A percentile compares a stretch with the other conserved stretches of the same genome.
phyloP scores from a whole-genome alignment of 2,888 invertebrate genomes.

The Rhagophthalmus giganteus region DNA sequence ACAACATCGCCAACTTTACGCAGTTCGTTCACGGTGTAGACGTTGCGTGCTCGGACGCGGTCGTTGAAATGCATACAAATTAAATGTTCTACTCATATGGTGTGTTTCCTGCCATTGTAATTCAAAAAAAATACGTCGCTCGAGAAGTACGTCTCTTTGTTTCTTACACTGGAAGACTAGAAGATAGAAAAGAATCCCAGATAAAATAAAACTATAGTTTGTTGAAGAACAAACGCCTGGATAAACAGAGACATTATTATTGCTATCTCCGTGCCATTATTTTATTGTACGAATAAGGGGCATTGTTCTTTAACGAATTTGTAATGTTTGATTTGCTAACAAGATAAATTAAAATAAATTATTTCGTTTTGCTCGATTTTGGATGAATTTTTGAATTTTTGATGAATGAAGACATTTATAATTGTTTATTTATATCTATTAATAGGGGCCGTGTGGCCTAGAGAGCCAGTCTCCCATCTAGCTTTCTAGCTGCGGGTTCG shows the following conservation, averaged over 20 bases:
- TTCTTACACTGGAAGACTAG: background rate
- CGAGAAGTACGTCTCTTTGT: conserved; percentile 35
- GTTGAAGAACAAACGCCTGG: conserved; percentile 14
- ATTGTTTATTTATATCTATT: too few species aligned
- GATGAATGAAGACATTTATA: too few species aligned
- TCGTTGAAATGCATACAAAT: conserved; percentile 50
- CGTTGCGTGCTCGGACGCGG: conserved; percentile 20
- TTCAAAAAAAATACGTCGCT: conserved; percentile 40
- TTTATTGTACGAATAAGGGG: conserved; percentile 7
- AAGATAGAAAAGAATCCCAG: conserved; percentile 7
- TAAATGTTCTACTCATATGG: conserved; percentile 49
- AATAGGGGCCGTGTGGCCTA: too few species aligned
- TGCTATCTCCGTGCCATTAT: conserved; percentile 3
- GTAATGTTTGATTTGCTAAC: background rate
- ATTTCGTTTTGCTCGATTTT: too few species aligned
- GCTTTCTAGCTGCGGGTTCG: too few species aligned
- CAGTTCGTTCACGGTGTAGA: conserved; percentile 17
- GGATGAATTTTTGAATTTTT: too few species aligned
- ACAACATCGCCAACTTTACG: conserved; percentile 6
- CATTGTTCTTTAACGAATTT: conserved; percentile 17
- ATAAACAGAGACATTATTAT: conserved; percentile 12
- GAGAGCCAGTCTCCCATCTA: too few species aligned
- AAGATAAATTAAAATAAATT: background rate
- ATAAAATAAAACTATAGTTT: conserved; percentile 15
- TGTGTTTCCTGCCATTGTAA: conserved; percentile 47